Conservation (phyloP, 1,140 invertebrate species). For the Protaetia brevitarsis region DNA sequence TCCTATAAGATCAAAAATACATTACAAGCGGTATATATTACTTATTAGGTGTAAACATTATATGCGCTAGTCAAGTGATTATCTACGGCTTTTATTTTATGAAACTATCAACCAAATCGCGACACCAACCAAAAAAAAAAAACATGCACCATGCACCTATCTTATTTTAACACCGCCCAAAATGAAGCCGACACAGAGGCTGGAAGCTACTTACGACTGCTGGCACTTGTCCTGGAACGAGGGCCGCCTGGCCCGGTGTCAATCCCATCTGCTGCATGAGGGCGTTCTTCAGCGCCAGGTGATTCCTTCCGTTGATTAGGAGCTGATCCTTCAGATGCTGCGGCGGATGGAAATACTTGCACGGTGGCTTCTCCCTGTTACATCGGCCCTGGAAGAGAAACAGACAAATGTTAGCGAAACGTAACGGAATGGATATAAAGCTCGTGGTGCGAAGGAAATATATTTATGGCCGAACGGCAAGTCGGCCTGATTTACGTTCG, state of each 20-base stretch:
- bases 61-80: too few relatives aligned
- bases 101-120: too few relatives aligned
- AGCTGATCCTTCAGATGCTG: conserved; percentile 99
- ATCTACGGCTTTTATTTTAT: too few relatives aligned
- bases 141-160: background rate
- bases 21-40: too few relatives aligned
- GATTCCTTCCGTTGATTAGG: conserved; percentile 98
- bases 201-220: conserved; percentile 75
- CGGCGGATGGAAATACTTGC: conserved; percentile 99
- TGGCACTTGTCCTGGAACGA: conserved; percentile 87
- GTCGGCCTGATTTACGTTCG: background rate
- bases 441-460: too few relatives aligned
- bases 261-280: conserved; percentile 95
- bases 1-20: too few relatives aligned
- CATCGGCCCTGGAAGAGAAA: conserved; percentile 87
- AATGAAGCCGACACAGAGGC: background rate
- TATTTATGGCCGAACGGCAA: background rate
- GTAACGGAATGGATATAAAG: too few relatives aligned
- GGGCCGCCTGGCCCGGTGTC: conserved; percentile 75
- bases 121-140: background rate
- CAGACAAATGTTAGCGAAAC: background rate
- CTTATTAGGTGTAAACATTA: too few relatives aligned
- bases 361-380: conserved; percentile 99
- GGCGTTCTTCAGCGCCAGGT: conserved; percentile 96
- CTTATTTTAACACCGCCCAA: background rate